A percentile compares a stretch with the other conserved stretches of the same genome.
phyloP scores from a whole-genome alignment of 2,797 vertebrate genomes.

The Enteromius mattozi region DNA sequence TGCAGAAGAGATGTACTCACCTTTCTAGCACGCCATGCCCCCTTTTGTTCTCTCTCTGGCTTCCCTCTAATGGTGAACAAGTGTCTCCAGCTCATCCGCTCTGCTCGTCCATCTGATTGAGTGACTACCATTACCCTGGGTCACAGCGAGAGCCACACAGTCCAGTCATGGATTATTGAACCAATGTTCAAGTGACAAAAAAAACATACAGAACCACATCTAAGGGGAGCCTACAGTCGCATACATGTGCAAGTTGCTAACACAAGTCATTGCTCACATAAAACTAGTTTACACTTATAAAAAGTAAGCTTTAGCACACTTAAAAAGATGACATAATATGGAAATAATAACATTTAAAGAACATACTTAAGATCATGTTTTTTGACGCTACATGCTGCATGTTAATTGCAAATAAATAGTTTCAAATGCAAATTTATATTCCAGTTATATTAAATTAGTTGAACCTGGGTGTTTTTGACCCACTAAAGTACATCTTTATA shows the following conservation, averaged over 20 bases:
- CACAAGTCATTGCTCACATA: not conserved
- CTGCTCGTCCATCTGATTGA: not conserved
- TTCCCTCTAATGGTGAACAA: conserved; percentile 7
- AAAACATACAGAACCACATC: not conserved
- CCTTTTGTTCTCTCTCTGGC: conserved; percentile 22
- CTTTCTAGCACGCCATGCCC: conserved; percentile 13
- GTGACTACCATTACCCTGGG: not conserved
- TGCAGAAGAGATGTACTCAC: conserved; percentile 17
- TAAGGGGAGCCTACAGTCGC: not conserved
- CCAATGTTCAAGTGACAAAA: not conserved
- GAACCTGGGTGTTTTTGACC: not conserved
- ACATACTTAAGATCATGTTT: not conserved
- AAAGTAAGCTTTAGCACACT: not conserved
- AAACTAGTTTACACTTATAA: not conserved
- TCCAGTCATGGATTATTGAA: not conserved
- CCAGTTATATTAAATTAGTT: not conserved
- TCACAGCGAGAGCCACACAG: not conserved
- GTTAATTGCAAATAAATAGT: not conserved
- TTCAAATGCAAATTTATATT: not conserved
- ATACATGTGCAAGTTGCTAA: not conserved
- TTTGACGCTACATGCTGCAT: not conserved
- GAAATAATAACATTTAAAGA: not conserved
- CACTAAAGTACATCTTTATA: not conserved
- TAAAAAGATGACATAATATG: not conserved
- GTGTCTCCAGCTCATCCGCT: conserved; percentile 18